These are phyloP conservation scores for Eristalis arbustorum DNA, from an alignment of 2,888 invertebrate species.

Conservation along the genomic window DNA sequence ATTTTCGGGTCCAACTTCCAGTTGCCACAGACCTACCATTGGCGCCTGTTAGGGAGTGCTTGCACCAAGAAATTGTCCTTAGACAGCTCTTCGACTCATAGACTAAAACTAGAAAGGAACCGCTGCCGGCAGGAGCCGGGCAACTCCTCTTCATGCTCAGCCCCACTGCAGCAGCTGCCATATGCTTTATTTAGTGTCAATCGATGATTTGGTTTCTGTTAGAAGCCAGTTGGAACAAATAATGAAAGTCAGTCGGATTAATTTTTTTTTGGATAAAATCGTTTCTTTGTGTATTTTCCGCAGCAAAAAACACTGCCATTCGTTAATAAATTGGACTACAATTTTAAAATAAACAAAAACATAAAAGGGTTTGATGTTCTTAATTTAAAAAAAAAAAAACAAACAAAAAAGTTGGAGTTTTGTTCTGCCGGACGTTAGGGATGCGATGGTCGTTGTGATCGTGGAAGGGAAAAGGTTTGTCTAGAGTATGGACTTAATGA, in stretches of 20 bases:
- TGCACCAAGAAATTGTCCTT: no score
- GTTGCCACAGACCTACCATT: no score
- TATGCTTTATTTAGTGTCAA: background rate
- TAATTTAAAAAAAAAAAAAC: slow-evolving; percentile 41
- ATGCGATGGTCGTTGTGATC: slow-evolving; percentile 47
- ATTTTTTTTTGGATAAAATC: slow-evolving; percentile 45
- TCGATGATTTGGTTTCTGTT: no score
- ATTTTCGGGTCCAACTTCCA: no score
- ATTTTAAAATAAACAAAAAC: slow-evolving; percentile 61
- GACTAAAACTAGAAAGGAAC: no score
- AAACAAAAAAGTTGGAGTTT: slow-evolving; percentile 30
- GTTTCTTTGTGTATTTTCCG: slow-evolving; percentile 50
- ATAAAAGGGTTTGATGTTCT: slow-evolving; percentile 41
- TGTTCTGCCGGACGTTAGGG: slow-evolving; percentile 38
- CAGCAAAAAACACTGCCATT: slow-evolving; percentile 67
- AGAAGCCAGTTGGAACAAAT: background rate
- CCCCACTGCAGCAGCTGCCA: background rate
- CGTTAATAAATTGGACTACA: slow-evolving; percentile 65
- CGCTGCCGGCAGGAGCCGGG: no score
- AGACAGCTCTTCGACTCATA: no score
- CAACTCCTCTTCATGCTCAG: no score
- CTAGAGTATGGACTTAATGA: slow-evolving; percentile 35
- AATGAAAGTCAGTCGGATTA: background rate
- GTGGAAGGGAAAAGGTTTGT: background rate
- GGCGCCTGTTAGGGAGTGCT: no score